Percentiles rank a stretch among this genome's conserved stretches.
These are phyloP conservation scores for Pentalonia nigronervosa DNA, from an alignment of 1,140 invertebrate genomes.

Conservation along the genomic window DNA sequence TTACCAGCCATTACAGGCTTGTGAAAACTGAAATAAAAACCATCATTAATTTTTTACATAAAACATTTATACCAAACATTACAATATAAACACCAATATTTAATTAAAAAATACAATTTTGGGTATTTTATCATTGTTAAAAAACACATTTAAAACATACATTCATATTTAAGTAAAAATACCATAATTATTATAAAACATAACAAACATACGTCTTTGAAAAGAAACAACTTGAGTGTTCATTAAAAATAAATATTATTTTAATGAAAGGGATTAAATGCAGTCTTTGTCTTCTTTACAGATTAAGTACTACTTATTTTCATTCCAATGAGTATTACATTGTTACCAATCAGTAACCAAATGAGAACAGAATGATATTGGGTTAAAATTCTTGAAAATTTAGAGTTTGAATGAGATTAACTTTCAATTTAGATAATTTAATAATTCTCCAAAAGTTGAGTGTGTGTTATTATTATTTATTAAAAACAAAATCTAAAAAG, in stretches of 20 bases:
- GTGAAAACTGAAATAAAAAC: neutral
- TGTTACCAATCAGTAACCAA: neutral
- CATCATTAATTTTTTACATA: neutral
- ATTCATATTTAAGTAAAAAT: slow-evolving; percentile 41
- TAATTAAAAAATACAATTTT: neutral
- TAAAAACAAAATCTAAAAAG: neutral
- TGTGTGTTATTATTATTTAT: neutral
- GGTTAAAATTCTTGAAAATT: neutral
- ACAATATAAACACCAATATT: slow-evolving; percentile 26
- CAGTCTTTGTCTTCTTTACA: neutral
- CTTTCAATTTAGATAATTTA: neutral
- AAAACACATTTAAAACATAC: slow-evolving; percentile 35
- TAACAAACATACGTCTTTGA: neutral
- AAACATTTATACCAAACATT: neutral
- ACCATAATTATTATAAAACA: slow-evolving; percentile 26
- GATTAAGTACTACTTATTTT: neutral
- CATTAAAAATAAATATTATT: neutral
- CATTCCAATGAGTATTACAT: neutral
- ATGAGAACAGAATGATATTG: neutral
- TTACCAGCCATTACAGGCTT: too few species aligned
- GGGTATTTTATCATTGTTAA: neutral
- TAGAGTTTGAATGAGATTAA: neutral
- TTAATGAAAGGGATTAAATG: neutral
- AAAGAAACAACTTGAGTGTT: neutral
- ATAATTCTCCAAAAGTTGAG: too few species aligned